phyloP scores from a whole-genome alignment of 2,888 invertebrate genomes.

The Sinelater perroti region DNA sequence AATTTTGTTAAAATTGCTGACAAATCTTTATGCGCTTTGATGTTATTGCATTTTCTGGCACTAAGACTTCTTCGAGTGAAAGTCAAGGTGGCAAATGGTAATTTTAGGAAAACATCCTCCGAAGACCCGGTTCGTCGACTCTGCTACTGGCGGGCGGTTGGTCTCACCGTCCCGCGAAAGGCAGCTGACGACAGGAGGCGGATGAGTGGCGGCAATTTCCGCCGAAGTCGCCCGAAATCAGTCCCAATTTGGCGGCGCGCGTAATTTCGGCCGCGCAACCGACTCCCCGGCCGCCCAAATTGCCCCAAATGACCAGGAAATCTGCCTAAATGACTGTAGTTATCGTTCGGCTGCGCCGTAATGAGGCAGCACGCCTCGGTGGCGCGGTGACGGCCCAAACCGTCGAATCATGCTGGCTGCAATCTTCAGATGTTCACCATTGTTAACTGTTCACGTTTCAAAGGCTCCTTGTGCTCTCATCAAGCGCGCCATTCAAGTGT shows the following conservation, averaged over 20 bases:
- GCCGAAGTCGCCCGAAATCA: constrained; percentile 15
- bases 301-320: constrained; percentile 42
- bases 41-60: no score
- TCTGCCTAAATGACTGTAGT: constrained; percentile 41
- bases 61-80: no score
- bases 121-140: no score
- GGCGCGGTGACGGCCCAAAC: constrained; percentile 45
- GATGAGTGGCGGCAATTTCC: constrained; percentile 1
- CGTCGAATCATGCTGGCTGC: constrained; percentile 53
- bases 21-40: no score
- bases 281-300: constrained; percentile 31
- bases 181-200: neutral
- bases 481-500: constrained; percentile 54
- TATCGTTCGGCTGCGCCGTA: constrained; percentile 35
- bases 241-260: constrained; percentile 26
- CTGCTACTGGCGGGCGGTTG: no score
- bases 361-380: constrained; percentile 45
- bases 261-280: constrained; percentile 25
- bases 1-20: no score
- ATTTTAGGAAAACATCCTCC: no score
- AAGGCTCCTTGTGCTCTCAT: constrained; percentile 54
- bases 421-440: constrained; percentile 53
- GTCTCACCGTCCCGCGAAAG: no score
- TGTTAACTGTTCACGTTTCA: constrained; percentile 53
- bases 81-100: no score